These are phyloP conservation scores for Alectoris magna DNA, from an alignment of 2,797 vertebrate species.

Conservation along the genomic window DNA sequence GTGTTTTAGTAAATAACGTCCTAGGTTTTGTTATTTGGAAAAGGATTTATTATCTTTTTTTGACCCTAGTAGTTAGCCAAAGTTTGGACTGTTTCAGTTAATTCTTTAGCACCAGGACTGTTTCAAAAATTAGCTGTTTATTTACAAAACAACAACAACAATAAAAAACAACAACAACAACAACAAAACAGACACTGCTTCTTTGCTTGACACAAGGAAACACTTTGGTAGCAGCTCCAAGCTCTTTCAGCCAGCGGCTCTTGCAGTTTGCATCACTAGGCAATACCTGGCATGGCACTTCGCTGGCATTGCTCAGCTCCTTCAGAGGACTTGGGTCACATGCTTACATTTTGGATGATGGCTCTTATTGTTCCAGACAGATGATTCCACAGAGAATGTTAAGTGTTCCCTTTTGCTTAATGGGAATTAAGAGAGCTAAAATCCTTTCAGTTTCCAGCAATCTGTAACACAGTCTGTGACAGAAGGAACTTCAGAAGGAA, in stretches of 20 bases:
- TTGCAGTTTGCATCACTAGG: not conserved
- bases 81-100: constrained; percentile 29
- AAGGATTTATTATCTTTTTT: constrained; percentile 39
- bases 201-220: constrained; percentile 46
- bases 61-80: constrained; percentile 8
- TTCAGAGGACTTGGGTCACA: not conserved
- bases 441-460: not conserved
- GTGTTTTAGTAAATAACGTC: constrained; percentile 3
- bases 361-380: constrained; percentile 16
- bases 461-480: not conserved
- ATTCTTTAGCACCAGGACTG: not conserved
- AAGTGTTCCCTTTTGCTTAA: constrained; percentile 17
- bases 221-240: not conserved
- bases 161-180: no score
- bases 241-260: not conserved
- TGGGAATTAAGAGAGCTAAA: not conserved
- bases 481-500: not conserved
- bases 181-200: not conserved
- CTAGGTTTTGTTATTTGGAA: constrained; percentile 19
- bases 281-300: rapidly evolving
- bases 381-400: not conserved
- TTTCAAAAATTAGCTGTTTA: constrained; percentile 39
- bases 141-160: not conserved
- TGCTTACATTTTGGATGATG: not conserved
- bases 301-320: not conserved